Percentiles rank a stretch among this genome's conserved stretches.
phyloP scores from a whole-genome alignment of 2,797 vertebrate genomes.

The Phataginus tetradactyla region DNA sequence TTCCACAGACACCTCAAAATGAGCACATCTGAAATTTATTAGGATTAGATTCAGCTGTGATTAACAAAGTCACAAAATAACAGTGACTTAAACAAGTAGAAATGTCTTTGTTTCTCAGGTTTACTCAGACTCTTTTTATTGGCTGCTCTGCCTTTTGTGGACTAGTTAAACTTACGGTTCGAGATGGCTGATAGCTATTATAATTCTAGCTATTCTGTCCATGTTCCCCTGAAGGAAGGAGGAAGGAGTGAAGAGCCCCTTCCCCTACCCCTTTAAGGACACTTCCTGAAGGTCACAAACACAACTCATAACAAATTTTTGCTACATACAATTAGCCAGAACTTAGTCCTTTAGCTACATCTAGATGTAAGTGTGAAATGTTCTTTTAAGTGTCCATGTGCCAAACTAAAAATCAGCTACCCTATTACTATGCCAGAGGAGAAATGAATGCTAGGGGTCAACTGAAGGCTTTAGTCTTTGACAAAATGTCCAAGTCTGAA shows the following conservation, averaged over 20 bases:
- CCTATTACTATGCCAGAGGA: not conserved
- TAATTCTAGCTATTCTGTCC: not conserved
- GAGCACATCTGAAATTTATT: constrained; percentile 3
- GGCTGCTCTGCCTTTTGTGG: not conserved
- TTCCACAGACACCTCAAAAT: not conserved
- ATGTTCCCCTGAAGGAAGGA: not conserved
- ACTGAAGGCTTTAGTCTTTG: not conserved
- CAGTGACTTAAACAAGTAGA: not conserved
- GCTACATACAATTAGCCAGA: not conserved
- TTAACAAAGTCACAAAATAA: not conserved
- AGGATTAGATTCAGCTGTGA: not conserved
- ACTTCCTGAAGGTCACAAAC: not conserved
- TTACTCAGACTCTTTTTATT: not conserved
- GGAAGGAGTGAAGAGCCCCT: not conserved
- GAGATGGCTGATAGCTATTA: not conserved
- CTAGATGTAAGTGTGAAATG: not conserved
- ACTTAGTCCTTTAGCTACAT: not conserved
- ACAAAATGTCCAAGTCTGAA: not conserved
- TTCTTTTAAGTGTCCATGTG: not conserved
- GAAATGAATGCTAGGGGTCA: not conserved
- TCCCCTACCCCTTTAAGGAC: not conserved
- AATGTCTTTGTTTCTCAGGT: not conserved
- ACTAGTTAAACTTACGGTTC: not conserved
- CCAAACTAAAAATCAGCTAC: not conserved
- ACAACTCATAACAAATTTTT: not conserved